Percentiles rank a stretch among this genome's conserved stretches.
phyloP scores from a whole-genome alignment of 2,888 invertebrate genomes.

The Monopis laevigella region DNA sequence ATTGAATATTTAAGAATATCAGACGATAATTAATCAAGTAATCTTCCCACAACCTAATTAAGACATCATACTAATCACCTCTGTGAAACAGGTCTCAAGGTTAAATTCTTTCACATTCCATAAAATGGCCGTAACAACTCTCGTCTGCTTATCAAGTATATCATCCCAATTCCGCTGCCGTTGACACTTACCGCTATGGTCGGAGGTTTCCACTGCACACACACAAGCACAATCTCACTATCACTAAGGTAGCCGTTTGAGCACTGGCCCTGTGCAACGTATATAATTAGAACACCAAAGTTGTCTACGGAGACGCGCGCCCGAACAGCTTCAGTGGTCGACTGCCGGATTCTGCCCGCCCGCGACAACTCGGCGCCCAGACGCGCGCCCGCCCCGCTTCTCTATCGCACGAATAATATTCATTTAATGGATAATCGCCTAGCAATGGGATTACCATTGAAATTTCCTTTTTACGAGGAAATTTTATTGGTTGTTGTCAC shows the following conservation, averaged over 20 bases:
- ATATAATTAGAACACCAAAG: conserved; percentile 44
- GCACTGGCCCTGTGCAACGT: conserved; percentile 27
- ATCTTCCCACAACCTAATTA: not conserved
- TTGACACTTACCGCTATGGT: conserved; percentile 31
- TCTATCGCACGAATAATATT: conserved; percentile 57
- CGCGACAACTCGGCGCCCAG: conserved; percentile 25
- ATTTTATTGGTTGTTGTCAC: not conserved
- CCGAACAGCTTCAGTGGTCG: conserved; percentile 28
- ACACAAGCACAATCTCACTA: conserved; percentile 50
- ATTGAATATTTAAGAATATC: too few species aligned
- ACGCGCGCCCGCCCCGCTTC: conserved; percentile 44
- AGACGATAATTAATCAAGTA: not conserved
- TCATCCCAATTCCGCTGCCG: too few species aligned
- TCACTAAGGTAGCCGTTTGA: conserved; percentile 33
- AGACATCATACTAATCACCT: conserved; percentile 9
- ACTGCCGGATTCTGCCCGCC: conserved; percentile 6
- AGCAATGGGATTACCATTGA: conserved; percentile 48
- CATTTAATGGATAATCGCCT: conserved; percentile 60
- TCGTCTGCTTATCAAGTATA: not conserved
- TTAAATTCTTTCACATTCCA: conserved; percentile 41
- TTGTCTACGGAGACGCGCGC: conserved; percentile 36
- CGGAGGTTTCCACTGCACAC: conserved; percentile 23
- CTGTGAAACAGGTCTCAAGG: conserved; percentile 35
- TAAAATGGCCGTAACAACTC: conserved; percentile 54
- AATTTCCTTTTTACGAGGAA: conserved; percentile 38